phyloP scores from a whole-genome alignment of 2,113 vertebrate genomes.

The Cardinalis cardinalis region DNA sequence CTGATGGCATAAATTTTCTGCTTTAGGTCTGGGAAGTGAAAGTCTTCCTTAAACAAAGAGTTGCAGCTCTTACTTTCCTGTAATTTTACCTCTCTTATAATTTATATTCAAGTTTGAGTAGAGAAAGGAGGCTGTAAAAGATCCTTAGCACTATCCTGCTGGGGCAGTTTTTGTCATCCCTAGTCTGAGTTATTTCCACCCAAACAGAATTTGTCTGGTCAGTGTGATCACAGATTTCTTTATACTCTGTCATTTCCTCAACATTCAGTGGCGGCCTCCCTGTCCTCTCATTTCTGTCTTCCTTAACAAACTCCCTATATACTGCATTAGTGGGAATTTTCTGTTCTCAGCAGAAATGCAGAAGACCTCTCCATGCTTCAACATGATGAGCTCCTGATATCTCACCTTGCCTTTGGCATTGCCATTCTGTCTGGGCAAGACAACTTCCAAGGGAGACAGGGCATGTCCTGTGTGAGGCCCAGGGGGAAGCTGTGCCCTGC shows the following conservation, averaged over 20 bases:
- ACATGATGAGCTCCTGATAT: background rate
- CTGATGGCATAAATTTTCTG: background rate
- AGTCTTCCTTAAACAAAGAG: background rate
- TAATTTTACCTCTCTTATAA: background rate
- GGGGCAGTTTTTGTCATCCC: background rate
- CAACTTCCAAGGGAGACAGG: background rate
- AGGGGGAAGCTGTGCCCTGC: background rate
- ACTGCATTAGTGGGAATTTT: background rate
- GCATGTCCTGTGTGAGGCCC: background rate
- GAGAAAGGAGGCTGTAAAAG: background rate
- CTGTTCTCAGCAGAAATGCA: background rate
- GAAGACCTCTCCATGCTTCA: background rate
- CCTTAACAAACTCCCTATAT: background rate
- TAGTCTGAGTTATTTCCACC: background rate
- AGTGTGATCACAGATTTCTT: background rate
- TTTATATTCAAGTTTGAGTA: background rate
- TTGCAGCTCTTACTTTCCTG: background rate
- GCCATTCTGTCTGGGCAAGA: background rate
- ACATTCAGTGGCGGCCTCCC: background rate
- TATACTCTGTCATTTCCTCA: background rate
- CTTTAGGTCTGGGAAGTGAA: background rate
- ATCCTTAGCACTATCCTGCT: background rate
- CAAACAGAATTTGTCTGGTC: background rate
- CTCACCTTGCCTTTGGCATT: background rate
- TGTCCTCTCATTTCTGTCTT: background rate